Base-by-base conservation (phyloP, 2,797 vertebrate genomes). In the Odontamblyopus lacepedii region DNA sequence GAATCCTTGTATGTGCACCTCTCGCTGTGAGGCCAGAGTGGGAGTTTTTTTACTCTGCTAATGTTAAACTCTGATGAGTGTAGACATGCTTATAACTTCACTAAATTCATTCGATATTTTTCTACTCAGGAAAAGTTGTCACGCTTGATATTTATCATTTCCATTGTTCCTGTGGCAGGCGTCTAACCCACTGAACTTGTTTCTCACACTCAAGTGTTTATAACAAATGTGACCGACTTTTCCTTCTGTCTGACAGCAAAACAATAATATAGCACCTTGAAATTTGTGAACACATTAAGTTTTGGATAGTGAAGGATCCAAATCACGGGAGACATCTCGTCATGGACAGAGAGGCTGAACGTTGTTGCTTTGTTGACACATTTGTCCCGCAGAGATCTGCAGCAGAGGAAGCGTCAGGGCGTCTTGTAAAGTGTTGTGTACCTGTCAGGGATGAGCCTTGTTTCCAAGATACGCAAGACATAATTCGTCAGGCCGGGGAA, bases 351-450 rank as follows among this genome's bases (percentile, higher is more conserved):
- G 83, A 87, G 88, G 87, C 91, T 91, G 89, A 89, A 90, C 89
- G 85, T 69, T 79, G 89, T 89, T 48, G 80, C 84, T 89, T 60
- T 83, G 92, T 90, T 91, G 91, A 92, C 91, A 88, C 80, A 59
- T 84, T 70, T 76, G 85, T 92, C 87, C 90, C 69, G 73, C 79
- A 72, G 91, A 92, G 88, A 85, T 87, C 78, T 56, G 78, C 82
- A 26, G 63, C 60, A 84, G 61, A 38, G 32, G 61, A 63, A 38
- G 86, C 87, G 90, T 90, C 88, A 87, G 18, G 78, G 76, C 82
- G 69, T 93, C 87, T 60, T 89, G 88, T 92, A 89, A 92, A 91
- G 87, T 91, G 91, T 93, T 92, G 93, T 93, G 90, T 93, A 91
- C 90, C 92, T 93, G 94, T 94, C 93, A 94, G 81, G 77, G 77